Base-by-base conservation (phyloP, 2,797 vertebrate species). In the Enteromius paludinosus region DNA sequence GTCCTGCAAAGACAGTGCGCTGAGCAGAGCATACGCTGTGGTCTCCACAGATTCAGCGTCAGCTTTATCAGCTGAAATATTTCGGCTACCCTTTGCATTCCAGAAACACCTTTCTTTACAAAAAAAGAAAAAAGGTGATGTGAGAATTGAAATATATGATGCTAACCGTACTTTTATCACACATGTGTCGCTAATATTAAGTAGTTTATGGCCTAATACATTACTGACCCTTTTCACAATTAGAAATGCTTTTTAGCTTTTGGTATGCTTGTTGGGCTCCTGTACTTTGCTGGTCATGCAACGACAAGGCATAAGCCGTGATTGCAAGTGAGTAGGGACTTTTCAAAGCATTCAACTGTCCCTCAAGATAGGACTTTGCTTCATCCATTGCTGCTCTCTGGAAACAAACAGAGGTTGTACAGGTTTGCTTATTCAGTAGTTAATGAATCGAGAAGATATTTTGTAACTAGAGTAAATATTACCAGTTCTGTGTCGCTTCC, bases 21-120 rank as follows among this genome's bases (percentile, higher is more conserved):
- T 91, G 1, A 94, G 90, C 81, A 94, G 80, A 4, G 89, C 92
- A 1, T 94, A 94, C 1, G 92, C 90, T 0, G 91, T 91, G 65
- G 89, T 88, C 88, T 94, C 94, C 86, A 94, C 87, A 0, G 91
- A 90, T 35, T 87, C 3, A 0, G 94, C 88, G 0, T 89, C 35
- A 0, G 92, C 90, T 41, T 89, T 81, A 66, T 59, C 65, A 0
- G 61, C 65, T 0, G 8, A 0, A 0, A 12, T 0, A 3, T 12
- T 8, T 12, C 38, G 68, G 0, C 7, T 45, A 15, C 41, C 62
- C 3, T n/a, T 74, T 0, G 84, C 78, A 11, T 91, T 86, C 94
- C 93, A 94, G 83, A 92, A 87, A 45, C 92, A 93, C 14, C 52
- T 89, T 30, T 3, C 93, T 93, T 82, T 25, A 25, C 3, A 59